Percentiles rank a stretch among this genome's conserved stretches.
Conservation (phyloP, 2,113 vertebrate species). For the human (Homo sapiens) region DNA sequence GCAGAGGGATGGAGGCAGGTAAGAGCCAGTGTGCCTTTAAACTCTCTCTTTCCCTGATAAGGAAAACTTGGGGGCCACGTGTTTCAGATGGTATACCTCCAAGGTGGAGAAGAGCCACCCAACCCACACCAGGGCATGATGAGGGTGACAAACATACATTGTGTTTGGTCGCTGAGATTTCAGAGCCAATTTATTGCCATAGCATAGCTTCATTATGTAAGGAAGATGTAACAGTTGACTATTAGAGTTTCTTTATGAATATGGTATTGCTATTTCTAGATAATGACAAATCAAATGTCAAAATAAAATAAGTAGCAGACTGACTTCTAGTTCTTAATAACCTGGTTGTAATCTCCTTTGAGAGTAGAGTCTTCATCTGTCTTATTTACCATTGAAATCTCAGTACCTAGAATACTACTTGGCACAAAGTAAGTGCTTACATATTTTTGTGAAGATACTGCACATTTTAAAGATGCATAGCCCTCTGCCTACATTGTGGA, state of each 20-base stretch:
- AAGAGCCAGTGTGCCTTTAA: neutral
- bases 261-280: neutral
- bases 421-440: neutral
- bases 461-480: neutral
- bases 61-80: neutral
- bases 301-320: neutral
- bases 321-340: slow-evolving; percentile 15
- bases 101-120: neutral
- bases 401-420: neutral
- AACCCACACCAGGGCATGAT: no score
- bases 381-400: neutral
- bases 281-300: neutral
- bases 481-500: neutral
- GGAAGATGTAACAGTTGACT: neutral
- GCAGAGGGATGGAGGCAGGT: neutral
- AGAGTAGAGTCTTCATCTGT: neutral
- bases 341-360: neutral
- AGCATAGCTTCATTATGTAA: neutral
- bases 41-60: neutral
- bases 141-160: neutral
- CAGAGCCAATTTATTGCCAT: neutral
- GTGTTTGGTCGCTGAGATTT: neutral
- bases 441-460: neutral
- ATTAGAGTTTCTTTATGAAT: neutral
- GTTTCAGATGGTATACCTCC: neutral